Percentiles rank a stretch among this genome's conserved stretches.
These are phyloP conservation scores for Phalacrocorax brasilianus DNA, from an alignment of 2,113 vertebrate species.

Conservation along the genomic window DNA sequence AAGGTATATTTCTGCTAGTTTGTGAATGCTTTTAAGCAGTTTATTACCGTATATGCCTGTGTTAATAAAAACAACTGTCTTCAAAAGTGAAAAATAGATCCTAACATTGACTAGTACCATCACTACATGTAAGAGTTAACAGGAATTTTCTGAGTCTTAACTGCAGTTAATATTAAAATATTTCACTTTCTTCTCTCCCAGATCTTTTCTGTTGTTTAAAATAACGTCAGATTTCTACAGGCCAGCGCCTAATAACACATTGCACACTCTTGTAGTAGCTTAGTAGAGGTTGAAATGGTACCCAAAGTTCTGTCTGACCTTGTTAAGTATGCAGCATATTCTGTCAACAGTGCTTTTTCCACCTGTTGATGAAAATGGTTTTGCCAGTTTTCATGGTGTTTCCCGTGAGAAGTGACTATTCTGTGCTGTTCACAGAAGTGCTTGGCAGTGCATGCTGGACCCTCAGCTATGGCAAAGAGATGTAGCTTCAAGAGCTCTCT, in stretches of 20 bases:
- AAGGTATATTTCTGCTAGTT: background rate
- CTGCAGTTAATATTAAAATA: background rate
- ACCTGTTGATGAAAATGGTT: background rate
- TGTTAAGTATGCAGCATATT: background rate
- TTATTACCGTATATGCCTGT: background rate
- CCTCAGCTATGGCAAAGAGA: background rate
- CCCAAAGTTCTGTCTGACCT: background rate
- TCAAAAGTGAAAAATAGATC: background rate
- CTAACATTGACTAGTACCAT: background rate
- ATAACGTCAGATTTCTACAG: background rate
- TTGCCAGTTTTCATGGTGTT: background rate
- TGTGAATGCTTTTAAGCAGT: background rate
- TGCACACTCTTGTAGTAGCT: background rate
- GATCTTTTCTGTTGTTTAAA: background rate
- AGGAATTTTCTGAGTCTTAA: background rate
- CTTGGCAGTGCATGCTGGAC: background rate
- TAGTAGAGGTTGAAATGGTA: background rate
- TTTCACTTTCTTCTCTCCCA: background rate
- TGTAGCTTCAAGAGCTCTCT: background rate
- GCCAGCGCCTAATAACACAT: background rate
- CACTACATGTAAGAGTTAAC: background rate
- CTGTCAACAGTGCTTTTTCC: background rate
- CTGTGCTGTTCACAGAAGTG: background rate
- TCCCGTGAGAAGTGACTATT: background rate
- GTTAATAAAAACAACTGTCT: background rate